These are phyloP conservation scores for Acronicta leporina DNA, from an alignment of 2,888 invertebrate genomes.

Conservation along the genomic window DNA sequence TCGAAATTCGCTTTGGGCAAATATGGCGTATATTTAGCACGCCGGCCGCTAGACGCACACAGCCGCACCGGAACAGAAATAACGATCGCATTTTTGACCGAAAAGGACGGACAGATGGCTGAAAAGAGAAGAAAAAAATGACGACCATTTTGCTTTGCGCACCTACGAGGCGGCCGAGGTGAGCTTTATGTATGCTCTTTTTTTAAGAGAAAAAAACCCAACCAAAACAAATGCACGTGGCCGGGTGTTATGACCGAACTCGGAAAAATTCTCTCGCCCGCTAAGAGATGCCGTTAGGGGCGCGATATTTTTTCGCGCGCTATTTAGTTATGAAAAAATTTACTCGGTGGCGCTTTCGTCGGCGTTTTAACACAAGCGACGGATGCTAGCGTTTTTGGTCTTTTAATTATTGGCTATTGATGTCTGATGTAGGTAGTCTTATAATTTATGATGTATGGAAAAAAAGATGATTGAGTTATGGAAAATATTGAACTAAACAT, in stretches of 20 bases:
- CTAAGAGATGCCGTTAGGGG: constrained; percentile 87
- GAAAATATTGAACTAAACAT: too few species aligned
- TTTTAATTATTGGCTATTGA: constrained; percentile 34
- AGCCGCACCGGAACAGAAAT: constrained; percentile 88
- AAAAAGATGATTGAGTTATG: too few species aligned
- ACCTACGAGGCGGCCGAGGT: constrained; percentile 82
- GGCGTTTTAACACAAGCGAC: constrained; percentile 25
- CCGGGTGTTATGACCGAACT: constrained; percentile 87
- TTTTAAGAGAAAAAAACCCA: constrained; percentile 83
- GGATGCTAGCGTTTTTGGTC: constrained; percentile 16
- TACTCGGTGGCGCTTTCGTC: constrained; percentile 78
- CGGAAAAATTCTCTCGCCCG: constrained; percentile 81
- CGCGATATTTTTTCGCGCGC: constrained; percentile 76
- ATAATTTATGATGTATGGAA: background rate
- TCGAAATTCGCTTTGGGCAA: constrained; percentile 48
- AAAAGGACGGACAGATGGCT: constrained; percentile 89
- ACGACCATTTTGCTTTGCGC: constrained; percentile 88
- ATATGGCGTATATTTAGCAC: constrained; percentile 73
- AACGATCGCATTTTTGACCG: constrained; percentile 90
- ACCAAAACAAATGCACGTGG: constrained; percentile 90
- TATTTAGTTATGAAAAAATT: constrained; percentile 83
- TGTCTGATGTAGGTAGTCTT: constrained; percentile 19
- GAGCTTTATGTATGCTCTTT: constrained; percentile 87
- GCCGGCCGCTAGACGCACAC: constrained; percentile 83
- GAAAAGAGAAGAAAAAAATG: constrained; percentile 90